Evolutionary conservation across 2,113 vertebrate species (phyloP).

Genomic region (Terrapene triunguis): DNA sequence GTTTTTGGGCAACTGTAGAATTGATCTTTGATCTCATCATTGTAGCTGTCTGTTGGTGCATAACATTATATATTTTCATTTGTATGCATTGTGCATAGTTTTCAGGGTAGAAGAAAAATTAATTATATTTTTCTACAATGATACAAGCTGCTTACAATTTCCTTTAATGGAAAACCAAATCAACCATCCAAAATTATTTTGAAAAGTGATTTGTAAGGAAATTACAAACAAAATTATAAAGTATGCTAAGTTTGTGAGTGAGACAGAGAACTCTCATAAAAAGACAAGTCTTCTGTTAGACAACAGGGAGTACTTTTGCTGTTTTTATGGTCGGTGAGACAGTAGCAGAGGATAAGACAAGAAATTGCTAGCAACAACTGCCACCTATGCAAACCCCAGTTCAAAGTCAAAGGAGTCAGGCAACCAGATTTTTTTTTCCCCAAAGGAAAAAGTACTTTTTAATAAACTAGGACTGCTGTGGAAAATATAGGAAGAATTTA

Average conservation of each 20-base stretch:
- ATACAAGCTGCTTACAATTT: background rate
- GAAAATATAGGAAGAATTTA: background rate
- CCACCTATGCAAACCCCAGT: background rate
- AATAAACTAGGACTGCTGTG: background rate
- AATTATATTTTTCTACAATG: no score
- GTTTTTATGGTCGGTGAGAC: background rate
- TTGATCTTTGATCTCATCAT: background rate
- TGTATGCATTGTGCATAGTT: background rate
- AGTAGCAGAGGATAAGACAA: background rate
- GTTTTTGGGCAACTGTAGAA: background rate
- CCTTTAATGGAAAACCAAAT: rapidly evolving
- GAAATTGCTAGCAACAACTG: background rate
- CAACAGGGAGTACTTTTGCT: background rate
- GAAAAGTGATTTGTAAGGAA: background rate
- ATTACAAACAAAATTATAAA: background rate
- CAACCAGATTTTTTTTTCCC: background rate
- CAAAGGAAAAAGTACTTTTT: background rate
- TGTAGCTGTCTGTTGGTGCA: background rate
- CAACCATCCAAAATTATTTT: background rate
- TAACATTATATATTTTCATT: background rate
- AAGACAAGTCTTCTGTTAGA: rapidly evolving
- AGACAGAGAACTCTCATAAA: no score
- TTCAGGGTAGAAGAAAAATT: background rate
- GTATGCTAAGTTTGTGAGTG: background rate
- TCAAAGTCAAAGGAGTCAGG: background rate